Conservation (phyloP, 2,888 invertebrate species). For the Trichopoda pennipes region DNA sequence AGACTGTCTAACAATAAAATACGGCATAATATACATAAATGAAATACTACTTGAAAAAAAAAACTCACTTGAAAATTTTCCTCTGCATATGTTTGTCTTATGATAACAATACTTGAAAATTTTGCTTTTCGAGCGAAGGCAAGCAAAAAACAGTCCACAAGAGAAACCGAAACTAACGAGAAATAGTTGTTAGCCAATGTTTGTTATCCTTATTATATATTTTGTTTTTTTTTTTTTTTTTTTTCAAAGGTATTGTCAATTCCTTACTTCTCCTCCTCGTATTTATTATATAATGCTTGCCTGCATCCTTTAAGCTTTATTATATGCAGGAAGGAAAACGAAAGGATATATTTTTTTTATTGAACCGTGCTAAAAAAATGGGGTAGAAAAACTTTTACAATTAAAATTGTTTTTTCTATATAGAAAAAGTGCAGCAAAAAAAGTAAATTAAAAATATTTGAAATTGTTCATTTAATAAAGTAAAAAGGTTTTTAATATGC, state of each 20-base stretch:
- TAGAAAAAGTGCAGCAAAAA: conserved; percentile 1
- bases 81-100: conserved; percentile 48
- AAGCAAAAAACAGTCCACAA: conserved; percentile 15
- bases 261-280: not conserved
- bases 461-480: not conserved
- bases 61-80: conserved; percentile 28
- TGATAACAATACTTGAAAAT: conserved; percentile 52
- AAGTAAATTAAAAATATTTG: not conserved
- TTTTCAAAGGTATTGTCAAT: conserved; percentile 10
- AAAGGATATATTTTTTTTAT: conserved; percentile 58
- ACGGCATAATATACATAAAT: conserved; percentile 3
- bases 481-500: not conserved
- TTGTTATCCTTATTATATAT: conserved; percentile 46
- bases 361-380: conserved; percentile 7
- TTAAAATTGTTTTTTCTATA: conserved; percentile 31
- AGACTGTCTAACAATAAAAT: conserved; percentile 45
- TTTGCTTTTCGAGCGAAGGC: conserved; percentile 7
- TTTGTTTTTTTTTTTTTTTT: no score
- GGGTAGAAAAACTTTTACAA: conserved; percentile 49
- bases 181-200: conserved; percentile 47
- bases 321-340: conserved; percentile 53
- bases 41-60: conserved; percentile 18
- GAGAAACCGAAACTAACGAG: conserved; percentile 8
- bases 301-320: conserved; percentile 25
- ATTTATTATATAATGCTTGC: not conserved